Percentiles rank a stretch among this genome's conserved stretches.
These are phyloP conservation scores for Reticulitermes lucifugus DNA, from an alignment of 2,888 invertebrate species.

Conservation along the genomic window DNA sequence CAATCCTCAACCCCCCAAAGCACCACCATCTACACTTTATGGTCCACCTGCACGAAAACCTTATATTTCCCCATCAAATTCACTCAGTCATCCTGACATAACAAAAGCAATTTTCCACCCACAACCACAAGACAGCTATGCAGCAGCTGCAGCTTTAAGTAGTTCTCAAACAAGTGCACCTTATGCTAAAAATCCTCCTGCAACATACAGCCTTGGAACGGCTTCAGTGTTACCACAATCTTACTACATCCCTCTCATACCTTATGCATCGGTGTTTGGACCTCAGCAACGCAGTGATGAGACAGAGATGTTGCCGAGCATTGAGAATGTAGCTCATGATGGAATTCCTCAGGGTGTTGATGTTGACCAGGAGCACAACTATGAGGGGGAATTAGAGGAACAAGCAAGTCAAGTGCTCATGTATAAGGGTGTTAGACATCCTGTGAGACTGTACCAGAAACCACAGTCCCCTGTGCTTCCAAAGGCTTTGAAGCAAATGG, in stretches of 20 bases:
- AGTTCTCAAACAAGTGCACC: neutral
- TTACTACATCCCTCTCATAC: neutral
- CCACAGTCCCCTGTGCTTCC: constrained; percentile 47
- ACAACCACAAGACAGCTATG: constrained; percentile 28
- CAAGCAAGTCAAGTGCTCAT: constrained; percentile 61
- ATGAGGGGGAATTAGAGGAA: neutral
- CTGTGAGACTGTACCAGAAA: constrained; percentile 61
- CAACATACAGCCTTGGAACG: neutral
- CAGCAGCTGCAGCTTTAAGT: constrained; percentile 20
- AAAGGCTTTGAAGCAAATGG: neutral
- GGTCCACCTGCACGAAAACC: neutral
- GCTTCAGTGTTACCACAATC: neutral
- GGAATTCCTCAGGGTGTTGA: neutral
- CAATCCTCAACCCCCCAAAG: neutral
- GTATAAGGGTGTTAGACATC: constrained; percentile 61
- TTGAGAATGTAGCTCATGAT: neutral
- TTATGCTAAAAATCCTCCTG: neutral
- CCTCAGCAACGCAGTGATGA: constrained; percentile 31
- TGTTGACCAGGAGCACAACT: neutral
- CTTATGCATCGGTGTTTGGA: neutral
- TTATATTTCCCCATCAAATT: neutral
- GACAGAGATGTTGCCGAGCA: neutral
- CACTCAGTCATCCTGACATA: constrained; percentile 23
- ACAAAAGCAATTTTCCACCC: constrained; percentile 34
- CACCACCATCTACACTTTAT: neutral